These are phyloP conservation scores for Acanthis flammea DNA, from an alignment of 2,797 vertebrate species.

Conservation along the genomic window DNA sequence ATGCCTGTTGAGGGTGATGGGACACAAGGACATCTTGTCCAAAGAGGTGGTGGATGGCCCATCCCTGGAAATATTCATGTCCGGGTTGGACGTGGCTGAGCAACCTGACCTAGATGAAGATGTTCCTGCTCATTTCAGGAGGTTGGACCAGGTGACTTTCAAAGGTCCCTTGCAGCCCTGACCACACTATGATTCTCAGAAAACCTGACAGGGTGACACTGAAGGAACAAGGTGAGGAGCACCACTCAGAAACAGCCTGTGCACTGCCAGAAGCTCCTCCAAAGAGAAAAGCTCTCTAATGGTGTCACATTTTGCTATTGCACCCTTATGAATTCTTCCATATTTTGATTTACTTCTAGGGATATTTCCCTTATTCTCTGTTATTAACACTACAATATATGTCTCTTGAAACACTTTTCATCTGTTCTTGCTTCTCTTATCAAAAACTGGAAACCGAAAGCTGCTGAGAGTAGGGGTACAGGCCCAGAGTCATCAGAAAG, in stretches of 20 bases:
- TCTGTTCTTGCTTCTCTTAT: not conserved
- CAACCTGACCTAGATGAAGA: not conserved
- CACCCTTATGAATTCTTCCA: not conserved
- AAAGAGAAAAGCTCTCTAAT: not conserved
- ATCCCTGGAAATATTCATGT: not conserved
- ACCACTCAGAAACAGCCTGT: not conserved
- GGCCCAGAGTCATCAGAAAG: not conserved
- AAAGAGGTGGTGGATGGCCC: not conserved
- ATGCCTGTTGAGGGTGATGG: not conserved
- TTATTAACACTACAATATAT: not conserved
- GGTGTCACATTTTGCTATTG: not conserved
- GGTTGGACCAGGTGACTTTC: not conserved
- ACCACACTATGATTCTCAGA: not conserved
- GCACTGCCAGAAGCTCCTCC: not conserved
- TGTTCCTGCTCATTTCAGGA: not conserved
- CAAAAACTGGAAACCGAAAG: not conserved
- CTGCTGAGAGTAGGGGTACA: not conserved
- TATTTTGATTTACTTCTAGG: not conserved
- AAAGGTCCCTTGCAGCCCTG: not conserved
- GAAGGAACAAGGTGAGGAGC: not conserved
- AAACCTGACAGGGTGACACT: not conserved
- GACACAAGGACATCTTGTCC: not conserved
- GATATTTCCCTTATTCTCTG: not conserved
- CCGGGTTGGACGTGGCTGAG: accelerated
- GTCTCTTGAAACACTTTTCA: not conserved